Conservation (phyloP, 2,888 invertebrate genomes). For the Apotomis turbidana region DNA sequence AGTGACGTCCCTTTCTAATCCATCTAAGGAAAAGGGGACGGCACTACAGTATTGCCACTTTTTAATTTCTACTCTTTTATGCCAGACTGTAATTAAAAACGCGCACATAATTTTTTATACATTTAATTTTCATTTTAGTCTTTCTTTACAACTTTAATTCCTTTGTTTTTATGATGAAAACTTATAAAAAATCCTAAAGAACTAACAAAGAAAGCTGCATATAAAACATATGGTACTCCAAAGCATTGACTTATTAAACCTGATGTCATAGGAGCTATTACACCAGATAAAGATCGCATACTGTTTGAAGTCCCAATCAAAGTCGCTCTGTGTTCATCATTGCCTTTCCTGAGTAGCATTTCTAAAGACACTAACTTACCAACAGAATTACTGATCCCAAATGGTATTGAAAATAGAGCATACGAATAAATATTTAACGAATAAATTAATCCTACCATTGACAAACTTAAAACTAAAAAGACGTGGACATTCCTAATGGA, state of each 20-base stretch:
- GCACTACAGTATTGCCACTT: too few species aligned
- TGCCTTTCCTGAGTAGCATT: slow-evolving; percentile 81
- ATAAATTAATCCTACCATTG: slow-evolving; percentile 77
- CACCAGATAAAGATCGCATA: slow-evolving; percentile 84
- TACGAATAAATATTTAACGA: slow-evolving; percentile 77
- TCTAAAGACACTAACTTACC: slow-evolving; percentile 84
- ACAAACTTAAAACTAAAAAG: slow-evolving; percentile 76
- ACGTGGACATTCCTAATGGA: slow-evolving; percentile 81
- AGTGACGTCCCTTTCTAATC: too few species aligned
- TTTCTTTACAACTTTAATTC: slow-evolving; percentile 51
- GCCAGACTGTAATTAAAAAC: too few species aligned
- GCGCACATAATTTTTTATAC: neutral
- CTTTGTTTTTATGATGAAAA: slow-evolving; percentile 59
- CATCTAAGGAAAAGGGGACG: too few species aligned
- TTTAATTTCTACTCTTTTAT: too few species aligned
- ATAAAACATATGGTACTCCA: slow-evolving; percentile 77
- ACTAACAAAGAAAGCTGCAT: slow-evolving; percentile 70
- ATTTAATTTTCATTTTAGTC: slow-evolving; percentile 51
- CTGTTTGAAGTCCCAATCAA: slow-evolving; percentile 86
- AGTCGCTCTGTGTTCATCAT: slow-evolving; percentile 84
- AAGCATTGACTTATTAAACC: slow-evolving; percentile 82
- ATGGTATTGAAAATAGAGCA: slow-evolving; percentile 79
- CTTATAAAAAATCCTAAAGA: slow-evolving; percentile 72
- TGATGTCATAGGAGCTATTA: slow-evolving; percentile 83
- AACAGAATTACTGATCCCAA: slow-evolving; percentile 82